Evolutionary conservation across 1,140 invertebrate genomes (phyloP).

Genomic region (Drosophila novamexicana): DNA sequence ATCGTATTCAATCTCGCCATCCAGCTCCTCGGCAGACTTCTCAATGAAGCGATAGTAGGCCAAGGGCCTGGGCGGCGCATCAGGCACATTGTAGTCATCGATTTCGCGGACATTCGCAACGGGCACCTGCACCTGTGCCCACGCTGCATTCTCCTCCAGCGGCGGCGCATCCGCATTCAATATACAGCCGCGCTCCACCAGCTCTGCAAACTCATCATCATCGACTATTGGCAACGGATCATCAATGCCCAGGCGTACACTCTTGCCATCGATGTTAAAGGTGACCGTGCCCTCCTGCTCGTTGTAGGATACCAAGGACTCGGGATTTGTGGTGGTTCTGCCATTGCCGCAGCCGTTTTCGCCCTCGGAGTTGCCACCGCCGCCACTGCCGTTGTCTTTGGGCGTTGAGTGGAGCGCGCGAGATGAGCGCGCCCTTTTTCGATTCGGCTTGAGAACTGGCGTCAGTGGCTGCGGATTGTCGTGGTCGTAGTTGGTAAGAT

Average conservation of each 20-base stretch:
- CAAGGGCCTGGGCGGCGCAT: slow-evolving; percentile 91
- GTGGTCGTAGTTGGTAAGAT: slow-evolving; percentile 93
- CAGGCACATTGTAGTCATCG: slow-evolving; percentile 90
- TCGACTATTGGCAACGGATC: slow-evolving; percentile 87
- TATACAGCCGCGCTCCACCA: slow-evolving; percentile 76
- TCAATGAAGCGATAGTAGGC: slow-evolving; percentile 97
- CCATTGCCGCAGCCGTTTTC: slow-evolving; percentile 37
- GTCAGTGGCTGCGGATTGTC: slow-evolving; percentile 87
- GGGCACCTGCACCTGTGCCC: slow-evolving; percentile 89
- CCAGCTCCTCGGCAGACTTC: slow-evolving; percentile 96
- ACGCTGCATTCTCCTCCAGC: slow-evolving; percentile 85
- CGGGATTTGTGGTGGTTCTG: slow-evolving; percentile 74
- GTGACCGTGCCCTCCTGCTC: slow-evolving; percentile 91
- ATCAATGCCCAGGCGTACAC: slow-evolving; percentile 86
- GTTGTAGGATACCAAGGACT: slow-evolving; percentile 84
- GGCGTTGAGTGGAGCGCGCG: slow-evolving; percentile 70
- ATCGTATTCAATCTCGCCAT: slow-evolving; percentile 98
- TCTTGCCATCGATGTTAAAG: slow-evolving; percentile 92
- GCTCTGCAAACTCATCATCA: slow-evolving; percentile 87
- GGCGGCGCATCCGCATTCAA: slow-evolving; percentile 86
- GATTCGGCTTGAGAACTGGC: slow-evolving; percentile 84
- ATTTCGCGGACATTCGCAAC: slow-evolving; percentile 93
- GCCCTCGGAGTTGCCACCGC: slow-evolving; percentile 70
- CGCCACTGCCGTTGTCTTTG: slow-evolving; percentile 55
- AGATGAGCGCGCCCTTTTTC: slow-evolving; percentile 85